These are phyloP conservation scores for Nannospalax galili DNA, from an alignment of 2,113 vertebrate genomes.

Conservation along the genomic window DNA sequence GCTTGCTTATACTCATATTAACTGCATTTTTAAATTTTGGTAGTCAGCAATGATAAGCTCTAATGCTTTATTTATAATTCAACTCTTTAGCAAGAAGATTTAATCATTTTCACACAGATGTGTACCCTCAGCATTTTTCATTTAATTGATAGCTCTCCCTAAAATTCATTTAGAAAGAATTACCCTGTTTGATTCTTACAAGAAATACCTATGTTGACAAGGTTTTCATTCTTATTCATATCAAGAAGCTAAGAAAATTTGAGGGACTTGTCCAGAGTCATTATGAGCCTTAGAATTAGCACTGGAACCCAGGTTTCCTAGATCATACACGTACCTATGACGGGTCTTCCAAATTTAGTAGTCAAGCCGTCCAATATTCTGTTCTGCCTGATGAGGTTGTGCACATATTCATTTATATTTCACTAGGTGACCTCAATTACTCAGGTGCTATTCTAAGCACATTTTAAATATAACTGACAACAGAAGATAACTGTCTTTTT, in stretches of 20 bases:
- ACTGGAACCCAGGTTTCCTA: not conserved
- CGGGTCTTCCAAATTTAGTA: not conserved
- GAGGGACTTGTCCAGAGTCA: not conserved
- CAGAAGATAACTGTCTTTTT: not conserved
- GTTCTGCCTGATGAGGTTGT: not conserved
- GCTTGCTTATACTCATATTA: not conserved
- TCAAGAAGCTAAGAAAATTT: not conserved
- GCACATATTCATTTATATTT: not conserved
- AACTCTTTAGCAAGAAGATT: not conserved
- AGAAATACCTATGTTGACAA: not conserved
- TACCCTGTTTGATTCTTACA: not conserved
- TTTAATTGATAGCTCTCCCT: not conserved
- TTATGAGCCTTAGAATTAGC: not conserved
- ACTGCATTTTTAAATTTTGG: not conserved
- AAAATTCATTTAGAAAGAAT: not conserved
- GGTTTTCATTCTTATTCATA: not conserved
- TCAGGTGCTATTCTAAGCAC: not conserved
- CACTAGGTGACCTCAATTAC: not conserved
- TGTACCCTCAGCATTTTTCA: not conserved
- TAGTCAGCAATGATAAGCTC: not conserved
- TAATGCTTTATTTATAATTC: not conserved
- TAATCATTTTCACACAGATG: not conserved
- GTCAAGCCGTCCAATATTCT: not conserved
- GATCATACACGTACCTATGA: not conserved
- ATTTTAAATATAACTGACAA: not conserved